Percentiles rank a stretch among this genome's conserved stretches.
Conservation (phyloP, 2,113 vertebrate genomes). For the Cyanoliseus patagonus region DNA sequence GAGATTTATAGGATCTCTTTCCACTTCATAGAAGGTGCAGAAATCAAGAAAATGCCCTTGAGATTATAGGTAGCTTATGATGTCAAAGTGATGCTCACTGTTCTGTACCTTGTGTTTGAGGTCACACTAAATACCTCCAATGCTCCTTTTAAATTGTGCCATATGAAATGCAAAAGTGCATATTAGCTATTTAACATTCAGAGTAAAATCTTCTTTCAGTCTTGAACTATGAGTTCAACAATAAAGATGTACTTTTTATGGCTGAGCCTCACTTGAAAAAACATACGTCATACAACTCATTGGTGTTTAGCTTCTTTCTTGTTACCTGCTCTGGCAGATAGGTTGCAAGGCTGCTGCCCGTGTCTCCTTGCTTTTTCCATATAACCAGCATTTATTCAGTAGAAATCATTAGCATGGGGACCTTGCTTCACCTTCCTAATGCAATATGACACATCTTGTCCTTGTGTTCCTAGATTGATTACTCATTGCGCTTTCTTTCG, state of each 20-base stretch:
- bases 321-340: background rate
- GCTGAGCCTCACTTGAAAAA: background rate
- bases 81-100: background rate
- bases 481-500: background rate
- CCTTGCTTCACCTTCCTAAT: background rate
- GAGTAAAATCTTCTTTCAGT: background rate
- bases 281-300: background rate
- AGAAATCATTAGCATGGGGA: background rate
- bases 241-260: background rate
- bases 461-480: background rate
- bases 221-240: background rate
- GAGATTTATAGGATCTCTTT: background rate
- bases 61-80: background rate
- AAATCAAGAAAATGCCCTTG: background rate
- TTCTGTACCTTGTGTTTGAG: background rate
- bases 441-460: background rate
- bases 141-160: background rate
- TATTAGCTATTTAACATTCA: background rate
- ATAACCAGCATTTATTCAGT: background rate
- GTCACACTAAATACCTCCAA: background rate
- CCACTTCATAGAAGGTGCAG: background rate
- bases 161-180: background rate
- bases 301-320: background rate
- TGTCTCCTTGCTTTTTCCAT: background rate
- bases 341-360: background rate